Percentiles rank a stretch among this genome's conserved stretches.
phyloP scores from a whole-genome alignment of 2,113 vertebrate genomes.

The Lepisosteus osseus region DNA sequence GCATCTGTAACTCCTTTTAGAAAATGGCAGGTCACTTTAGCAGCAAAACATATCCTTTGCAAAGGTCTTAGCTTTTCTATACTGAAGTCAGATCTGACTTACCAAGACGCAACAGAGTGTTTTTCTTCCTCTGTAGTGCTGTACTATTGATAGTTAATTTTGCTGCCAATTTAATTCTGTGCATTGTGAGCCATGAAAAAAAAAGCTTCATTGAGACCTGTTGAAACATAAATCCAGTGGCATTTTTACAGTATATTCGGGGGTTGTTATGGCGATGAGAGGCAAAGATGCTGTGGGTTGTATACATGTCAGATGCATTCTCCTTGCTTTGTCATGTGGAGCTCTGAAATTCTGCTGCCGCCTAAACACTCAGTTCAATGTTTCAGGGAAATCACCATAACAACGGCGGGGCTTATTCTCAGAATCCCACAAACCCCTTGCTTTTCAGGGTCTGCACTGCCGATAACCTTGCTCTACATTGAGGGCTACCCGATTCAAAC shows the following conservation, averaged over 20 bases:
- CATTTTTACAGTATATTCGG: constrained; percentile 29
- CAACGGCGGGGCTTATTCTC: constrained; percentile 35
- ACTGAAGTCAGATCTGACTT: background rate
- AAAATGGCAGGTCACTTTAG: background rate
- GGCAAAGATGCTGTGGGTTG: background rate
- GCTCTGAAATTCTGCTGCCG: constrained; percentile 28
- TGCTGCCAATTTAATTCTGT: background rate
- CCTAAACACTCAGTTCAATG: constrained; percentile 25
- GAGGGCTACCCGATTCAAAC: too few species aligned
- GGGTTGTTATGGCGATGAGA: constrained; percentile 41
- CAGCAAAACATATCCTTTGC: too few species aligned
- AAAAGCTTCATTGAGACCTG: constrained; percentile 1
- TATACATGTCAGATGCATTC: constrained; percentile 24
- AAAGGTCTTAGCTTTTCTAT: constrained; percentile 1
- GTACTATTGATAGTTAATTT: background rate
- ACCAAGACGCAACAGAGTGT: background rate
- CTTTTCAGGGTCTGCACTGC: constrained; percentile 26
- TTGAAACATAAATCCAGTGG: constrained; percentile 22
- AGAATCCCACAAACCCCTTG: constrained; percentile 32
- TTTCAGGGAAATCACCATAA: constrained; percentile 40
- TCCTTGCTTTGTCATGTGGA: constrained; percentile 18
- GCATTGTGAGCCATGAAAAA: constrained; percentile 1
- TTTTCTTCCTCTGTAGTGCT: background rate
- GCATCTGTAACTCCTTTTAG: background rate
- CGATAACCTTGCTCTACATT: too few species aligned